Evolutionary conservation across 2,797 vertebrate genomes (phyloP), one percentile per base, ranked within the genome.

Genomic region (Loriculus beryllinus): DNA sequence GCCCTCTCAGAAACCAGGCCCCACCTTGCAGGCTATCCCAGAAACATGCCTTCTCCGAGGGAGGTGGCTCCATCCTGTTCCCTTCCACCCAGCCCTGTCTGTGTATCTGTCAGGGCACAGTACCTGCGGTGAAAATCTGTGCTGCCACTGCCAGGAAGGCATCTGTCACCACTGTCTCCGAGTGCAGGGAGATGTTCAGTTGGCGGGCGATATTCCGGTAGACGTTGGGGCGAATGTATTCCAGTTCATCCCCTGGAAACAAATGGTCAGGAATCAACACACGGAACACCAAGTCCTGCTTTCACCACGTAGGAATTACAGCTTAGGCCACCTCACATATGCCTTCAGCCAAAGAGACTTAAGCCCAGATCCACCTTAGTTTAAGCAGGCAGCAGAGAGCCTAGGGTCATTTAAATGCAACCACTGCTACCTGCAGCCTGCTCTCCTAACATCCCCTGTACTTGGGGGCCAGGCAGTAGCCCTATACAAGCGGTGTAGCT

Each of bases 51-150:
- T 91, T 45, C 57, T 67, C 68, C 0, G 1, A 64, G 23, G 5
- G 8, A 59, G 14, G 15, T 7, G 60, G 65, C 92, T 91, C 82
- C 70, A 70, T 47, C 11, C 68, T 49, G 56, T 4, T 81, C 59
- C 48, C 49, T 39, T 33, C 45, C 2, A 8, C 70, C 76, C 74
- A 48, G 64, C 63, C 86, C 56, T 26, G 45, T 13, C 40, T 47
- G 31, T 2, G 1, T 5, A 26, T 48, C 28, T 29, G 48, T 7
- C 40, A 21, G 60, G 90, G 62, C 28, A 43, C 89, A 64, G n/a
- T 94, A 99, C 99, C 99, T 98, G 99, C 99, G 6, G 98, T 98
- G 97, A 99, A 99, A 71, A 99, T 99, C 96, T 99, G 99, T 0
- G 98, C 97, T 0, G 99, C 99, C 35, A 99, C 99, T 1, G 99